Percentiles rank a stretch among this genome's conserved stretches.
These are phyloP conservation scores for Brachionus rotundiformis DNA, from an alignment of 1,140 invertebrate genomes.

Conservation along the genomic window DNA sequence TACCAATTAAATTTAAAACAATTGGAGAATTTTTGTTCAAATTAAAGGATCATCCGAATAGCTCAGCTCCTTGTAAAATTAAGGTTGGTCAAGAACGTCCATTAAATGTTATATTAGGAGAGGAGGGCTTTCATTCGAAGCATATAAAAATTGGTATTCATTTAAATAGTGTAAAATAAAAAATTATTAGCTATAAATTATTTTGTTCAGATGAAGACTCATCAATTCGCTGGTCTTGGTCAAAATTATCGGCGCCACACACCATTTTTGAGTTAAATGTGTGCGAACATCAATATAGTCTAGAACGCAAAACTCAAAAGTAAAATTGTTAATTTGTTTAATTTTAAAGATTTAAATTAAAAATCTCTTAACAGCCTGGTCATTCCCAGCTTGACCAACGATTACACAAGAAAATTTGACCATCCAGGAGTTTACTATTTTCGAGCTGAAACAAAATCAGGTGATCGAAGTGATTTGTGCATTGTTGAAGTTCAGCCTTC, in stretches of 20 bases:
- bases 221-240: slow-evolving; percentile 61
- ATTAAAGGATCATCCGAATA: slow-evolving; percentile 7
- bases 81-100: slow-evolving; percentile 56
- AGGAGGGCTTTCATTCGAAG: slow-evolving; percentile 60
- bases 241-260: slow-evolving; percentile 57
- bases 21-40: slow-evolving; percentile 62
- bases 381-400: slow-evolving; percentile 54
- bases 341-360: background rate
- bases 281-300: slow-evolving; percentile 51
- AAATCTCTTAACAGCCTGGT: slow-evolving; percentile 1
- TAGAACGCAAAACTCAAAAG: slow-evolving; percentile 22
- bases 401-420: slow-evolving; percentile 57
- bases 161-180: no score
- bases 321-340: background rate
- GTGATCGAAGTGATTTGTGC: slow-evolving; percentile 58
- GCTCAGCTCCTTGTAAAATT: slow-evolving; percentile 57
- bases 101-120: slow-evolving; percentile 56
- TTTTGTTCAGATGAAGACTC: slow-evolving; percentile 55
- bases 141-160: slow-evolving; percentile 58
- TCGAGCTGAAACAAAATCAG: slow-evolving; percentile 58
- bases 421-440: slow-evolving; percentile 62
- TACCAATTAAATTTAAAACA: slow-evolving; percentile 60
- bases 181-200: no score
- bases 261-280: slow-evolving; percentile 59
- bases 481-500: slow-evolving; percentile 60